phyloP scores from a whole-genome alignment of 2,113 vertebrate species.

The Notarius quadriscutis region DNA sequence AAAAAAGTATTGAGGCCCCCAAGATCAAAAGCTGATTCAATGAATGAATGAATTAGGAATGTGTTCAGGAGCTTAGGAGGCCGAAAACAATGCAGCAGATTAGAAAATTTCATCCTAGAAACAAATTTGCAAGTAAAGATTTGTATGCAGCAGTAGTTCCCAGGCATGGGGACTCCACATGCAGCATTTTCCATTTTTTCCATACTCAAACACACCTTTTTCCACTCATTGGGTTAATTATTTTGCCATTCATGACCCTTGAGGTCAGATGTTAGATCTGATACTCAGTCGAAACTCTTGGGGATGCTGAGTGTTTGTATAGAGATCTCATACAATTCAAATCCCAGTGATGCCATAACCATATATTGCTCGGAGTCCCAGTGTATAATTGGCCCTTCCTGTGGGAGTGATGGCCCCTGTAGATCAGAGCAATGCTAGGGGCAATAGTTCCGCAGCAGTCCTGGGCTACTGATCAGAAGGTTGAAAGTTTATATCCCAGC shows the following conservation, averaged over 20 bases:
- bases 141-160: not conserved
- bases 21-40: not conserved
- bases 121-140: not conserved
- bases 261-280: conserved; percentile 10
- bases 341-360: not conserved
- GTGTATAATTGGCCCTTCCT: conserved; percentile 7
- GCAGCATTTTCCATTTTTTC: not conserved
- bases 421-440: not conserved
- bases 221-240: not conserved
- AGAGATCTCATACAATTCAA: not conserved
- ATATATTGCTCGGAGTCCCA: not conserved
- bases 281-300: not conserved
- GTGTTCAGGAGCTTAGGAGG: not conserved
- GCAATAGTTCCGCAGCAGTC: not conserved
- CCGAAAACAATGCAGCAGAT: not conserved
- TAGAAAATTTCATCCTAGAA: not conserved
- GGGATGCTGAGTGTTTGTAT: not conserved
- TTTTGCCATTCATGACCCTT: not conserved
- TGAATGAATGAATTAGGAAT: not conserved
- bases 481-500: not conserved
- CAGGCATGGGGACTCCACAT: not conserved
- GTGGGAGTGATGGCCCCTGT: not conserved
- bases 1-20: not conserved
- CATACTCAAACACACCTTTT: not conserved
- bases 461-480: not conserved